Percentiles rank a stretch among this genome's conserved stretches.
phyloP scores from a whole-genome alignment of 2,113 vertebrate species.

The Cairina moschata region DNA sequence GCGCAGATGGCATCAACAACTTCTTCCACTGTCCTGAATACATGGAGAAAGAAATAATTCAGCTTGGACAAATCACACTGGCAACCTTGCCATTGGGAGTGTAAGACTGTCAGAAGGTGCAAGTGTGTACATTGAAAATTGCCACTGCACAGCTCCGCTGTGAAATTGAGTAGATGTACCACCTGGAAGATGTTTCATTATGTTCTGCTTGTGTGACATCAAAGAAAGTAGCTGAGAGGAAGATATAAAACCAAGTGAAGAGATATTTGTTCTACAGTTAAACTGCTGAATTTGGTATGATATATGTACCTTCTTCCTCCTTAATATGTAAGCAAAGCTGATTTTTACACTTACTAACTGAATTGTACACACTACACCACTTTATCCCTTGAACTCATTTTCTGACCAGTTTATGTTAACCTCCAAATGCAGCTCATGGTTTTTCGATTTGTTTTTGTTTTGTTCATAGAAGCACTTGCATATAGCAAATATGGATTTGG shows the following conservation, averaged over 20 bases:
- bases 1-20: background rate
- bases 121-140: background rate
- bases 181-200: background rate
- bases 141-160: rapidly evolving
- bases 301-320: background rate
- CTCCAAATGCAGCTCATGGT: background rate
- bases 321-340: background rate
- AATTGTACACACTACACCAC: background rate
- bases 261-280: constrained; percentile 33
- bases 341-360: constrained; percentile 42
- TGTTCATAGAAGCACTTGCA: background rate
- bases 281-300: background rate
- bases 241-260: background rate
- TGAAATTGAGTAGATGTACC: background rate
- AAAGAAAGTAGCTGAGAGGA: background rate
- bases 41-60: background rate
- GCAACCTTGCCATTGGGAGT: background rate
- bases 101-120: background rate
- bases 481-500: background rate
- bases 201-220: background rate
- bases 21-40: background rate
- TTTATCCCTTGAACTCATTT: background rate
- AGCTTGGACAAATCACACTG: rapidly evolving
- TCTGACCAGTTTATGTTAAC: background rate
- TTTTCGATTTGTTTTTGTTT: background rate